Evolutionary conservation across 1,140 invertebrate genomes (phyloP).

Genomic region (Nymphalis io): DNA sequence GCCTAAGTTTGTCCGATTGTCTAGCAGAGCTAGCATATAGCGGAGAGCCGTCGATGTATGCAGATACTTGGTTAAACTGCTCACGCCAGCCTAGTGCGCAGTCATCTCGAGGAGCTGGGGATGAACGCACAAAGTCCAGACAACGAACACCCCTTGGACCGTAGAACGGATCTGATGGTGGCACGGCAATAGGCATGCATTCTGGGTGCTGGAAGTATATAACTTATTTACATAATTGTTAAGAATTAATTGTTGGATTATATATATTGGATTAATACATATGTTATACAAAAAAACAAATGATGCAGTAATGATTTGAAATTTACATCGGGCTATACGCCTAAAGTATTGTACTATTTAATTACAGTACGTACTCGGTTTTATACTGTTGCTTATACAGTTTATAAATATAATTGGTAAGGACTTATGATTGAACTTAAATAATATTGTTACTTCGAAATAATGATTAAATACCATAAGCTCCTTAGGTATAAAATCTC

Average conservation of each 20-base stretch:
- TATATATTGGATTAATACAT: too few species aligned
- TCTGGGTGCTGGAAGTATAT: constrained; percentile 85
- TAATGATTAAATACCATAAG: constrained; percentile 77
- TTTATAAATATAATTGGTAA: neutral
- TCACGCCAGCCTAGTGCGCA: constrained; percentile 87
- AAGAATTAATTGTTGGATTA: too few species aligned
- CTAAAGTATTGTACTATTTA: too few species aligned
- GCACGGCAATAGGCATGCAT: constrained; percentile 90
- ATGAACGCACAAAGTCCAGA: constrained; percentile 87
- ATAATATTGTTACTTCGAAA: neutral
- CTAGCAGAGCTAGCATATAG: constrained; percentile 93
- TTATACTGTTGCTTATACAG: too few species aligned
- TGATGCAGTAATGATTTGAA: too few species aligned
- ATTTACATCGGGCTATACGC: too few species aligned
- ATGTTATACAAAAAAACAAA: too few species aligned
- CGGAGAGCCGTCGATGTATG: constrained; percentile 94
- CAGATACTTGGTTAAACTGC: constrained; percentile 91
- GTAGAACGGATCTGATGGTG: constrained; percentile 87
- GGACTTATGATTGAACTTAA: too few species aligned
- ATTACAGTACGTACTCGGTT: too few species aligned
- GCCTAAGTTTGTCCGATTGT: constrained; percentile 86
- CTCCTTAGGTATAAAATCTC: constrained; percentile 82
- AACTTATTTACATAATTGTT: too few species aligned
- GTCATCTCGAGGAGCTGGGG: constrained; percentile 85
- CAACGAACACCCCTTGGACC: constrained; percentile 86